Evolutionary conservation across 2,888 invertebrate genomes (phyloP).

Genomic region (Nephrotoma guestfalica): DNA sequence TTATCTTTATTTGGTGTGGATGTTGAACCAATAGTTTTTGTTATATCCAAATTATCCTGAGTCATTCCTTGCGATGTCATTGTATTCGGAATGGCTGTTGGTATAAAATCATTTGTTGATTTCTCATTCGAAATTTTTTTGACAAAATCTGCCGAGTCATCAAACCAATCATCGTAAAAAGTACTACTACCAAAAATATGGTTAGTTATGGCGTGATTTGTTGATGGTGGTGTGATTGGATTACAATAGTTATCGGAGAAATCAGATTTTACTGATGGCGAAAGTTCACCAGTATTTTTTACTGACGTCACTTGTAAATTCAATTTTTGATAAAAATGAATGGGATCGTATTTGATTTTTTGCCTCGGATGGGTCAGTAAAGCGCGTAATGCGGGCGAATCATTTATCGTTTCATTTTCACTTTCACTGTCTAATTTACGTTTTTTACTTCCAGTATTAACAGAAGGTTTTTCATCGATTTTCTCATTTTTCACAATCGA

Average conservation of each 20-base stretch:
- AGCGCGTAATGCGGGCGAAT: conserved; percentile 43
- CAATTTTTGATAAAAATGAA: conserved; percentile 22
- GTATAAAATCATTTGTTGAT: conserved; percentile 20
- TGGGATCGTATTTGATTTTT: conserved; percentile 27
- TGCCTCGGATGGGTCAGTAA: conserved; percentile 35
- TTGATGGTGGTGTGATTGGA: conserved; percentile 10
- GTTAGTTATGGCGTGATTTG: conserved; percentile 24
- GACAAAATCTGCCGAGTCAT: conserved; percentile 13
- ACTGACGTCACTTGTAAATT: conserved; percentile 6
- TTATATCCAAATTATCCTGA: neutral
- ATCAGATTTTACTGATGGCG: conserved; percentile 25
- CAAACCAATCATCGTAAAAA: conserved; percentile 21
- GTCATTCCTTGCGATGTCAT: conserved; percentile 11
- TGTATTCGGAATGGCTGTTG: conserved; percentile 23
- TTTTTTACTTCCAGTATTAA: neutral
- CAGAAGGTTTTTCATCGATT: neutral
- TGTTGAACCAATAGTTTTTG: neutral
- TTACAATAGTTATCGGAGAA: conserved; percentile 23
- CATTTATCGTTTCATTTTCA: conserved; percentile 17
- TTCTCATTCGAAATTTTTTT: conserved; percentile 22
- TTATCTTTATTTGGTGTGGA: neutral
- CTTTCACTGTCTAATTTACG: conserved; percentile 5
- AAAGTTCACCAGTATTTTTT: neutral
- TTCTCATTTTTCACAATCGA: neutral
- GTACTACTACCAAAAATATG: conserved; percentile 24